Percentiles rank a stretch among this genome's conserved stretches.
These are phyloP conservation scores for Thunnus albacares DNA, from an alignment of 2,797 vertebrate genomes.

Conservation along the genomic window DNA sequence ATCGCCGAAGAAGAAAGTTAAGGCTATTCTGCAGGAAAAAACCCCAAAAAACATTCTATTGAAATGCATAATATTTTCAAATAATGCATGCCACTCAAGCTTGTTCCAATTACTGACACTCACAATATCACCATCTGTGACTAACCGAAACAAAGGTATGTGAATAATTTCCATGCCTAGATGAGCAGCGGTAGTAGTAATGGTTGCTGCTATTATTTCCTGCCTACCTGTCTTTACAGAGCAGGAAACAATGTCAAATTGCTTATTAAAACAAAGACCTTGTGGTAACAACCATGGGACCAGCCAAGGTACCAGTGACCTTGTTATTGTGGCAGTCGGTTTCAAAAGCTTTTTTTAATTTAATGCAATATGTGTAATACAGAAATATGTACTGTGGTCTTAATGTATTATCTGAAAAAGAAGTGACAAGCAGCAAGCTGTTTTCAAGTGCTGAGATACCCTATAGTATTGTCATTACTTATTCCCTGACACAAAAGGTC, in stretches of 20 bases:
- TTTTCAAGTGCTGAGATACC: not conserved
- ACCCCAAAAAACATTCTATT: too few species aligned
- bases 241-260: not conserved
- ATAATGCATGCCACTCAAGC: not conserved
- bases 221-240: not conserved
- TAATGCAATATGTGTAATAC: not conserved
- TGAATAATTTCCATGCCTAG: not conserved
- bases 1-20: too few species aligned
- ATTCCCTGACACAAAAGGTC: too few species aligned
- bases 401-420: not conserved
- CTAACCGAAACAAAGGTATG: not conserved
- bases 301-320: not conserved
- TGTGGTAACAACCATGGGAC: not conserved
- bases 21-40: too few species aligned
- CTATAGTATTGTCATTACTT: not conserved
- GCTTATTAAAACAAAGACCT: not conserved
- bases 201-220: slow-evolving; percentile 5
- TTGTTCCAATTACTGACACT: not conserved
- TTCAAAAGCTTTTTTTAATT: not conserved
- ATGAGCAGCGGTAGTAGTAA: not conserved
- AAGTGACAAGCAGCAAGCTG: not conserved
- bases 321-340: not conserved
- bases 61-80: not conserved
- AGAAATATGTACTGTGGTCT: not conserved
- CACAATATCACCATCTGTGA: not conserved